Percentiles rank a stretch among this genome's conserved stretches.
Evolutionary conservation across 2,888 invertebrate genomes (phyloP).

Genomic region (Eurytoma californica): DNA sequence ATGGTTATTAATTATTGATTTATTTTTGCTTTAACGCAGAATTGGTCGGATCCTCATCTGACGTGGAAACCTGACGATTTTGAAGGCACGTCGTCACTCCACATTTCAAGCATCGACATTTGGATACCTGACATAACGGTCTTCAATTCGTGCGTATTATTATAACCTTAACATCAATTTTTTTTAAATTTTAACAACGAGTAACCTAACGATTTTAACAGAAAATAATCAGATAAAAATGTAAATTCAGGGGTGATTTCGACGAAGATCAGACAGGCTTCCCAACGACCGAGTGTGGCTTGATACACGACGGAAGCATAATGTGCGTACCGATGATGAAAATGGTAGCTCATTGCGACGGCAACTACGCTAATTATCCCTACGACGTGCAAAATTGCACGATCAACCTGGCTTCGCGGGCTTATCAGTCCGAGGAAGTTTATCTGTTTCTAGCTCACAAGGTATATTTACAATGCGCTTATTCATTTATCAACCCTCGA

Average conservation of each 20-base stretch:
- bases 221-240: neutral
- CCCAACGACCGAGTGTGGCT: slow-evolving; percentile 74
- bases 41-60: slow-evolving; percentile 83
- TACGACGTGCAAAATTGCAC: slow-evolving; percentile 81
- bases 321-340: slow-evolving; percentile 78
- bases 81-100: slow-evolving; percentile 79
- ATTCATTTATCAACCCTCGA: too few species aligned
- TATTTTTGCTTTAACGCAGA: slow-evolving; percentile 68
- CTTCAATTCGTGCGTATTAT: slow-evolving; percentile 79
- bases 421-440: slow-evolving; percentile 80
- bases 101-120: slow-evolving; percentile 80
- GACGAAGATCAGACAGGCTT: slow-evolving; percentile 51
- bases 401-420: slow-evolving; percentile 81
- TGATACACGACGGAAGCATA: slow-evolving; percentile 77
- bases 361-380: slow-evolving; percentile 80
- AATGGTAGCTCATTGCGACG: slow-evolving; percentile 78
- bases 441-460: slow-evolving; percentile 67
- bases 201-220: neutral
- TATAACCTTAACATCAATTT: neutral
- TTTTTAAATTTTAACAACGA: too few species aligned
- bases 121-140: slow-evolving; percentile 87
- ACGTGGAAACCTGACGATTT: slow-evolving; percentile 83
- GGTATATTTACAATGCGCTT: neutral
- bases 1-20: too few species aligned
- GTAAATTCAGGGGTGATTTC: slow-evolving; percentile 46